Conservation (phyloP, 2,113 vertebrate species). For the Bos javanicus region DNA sequence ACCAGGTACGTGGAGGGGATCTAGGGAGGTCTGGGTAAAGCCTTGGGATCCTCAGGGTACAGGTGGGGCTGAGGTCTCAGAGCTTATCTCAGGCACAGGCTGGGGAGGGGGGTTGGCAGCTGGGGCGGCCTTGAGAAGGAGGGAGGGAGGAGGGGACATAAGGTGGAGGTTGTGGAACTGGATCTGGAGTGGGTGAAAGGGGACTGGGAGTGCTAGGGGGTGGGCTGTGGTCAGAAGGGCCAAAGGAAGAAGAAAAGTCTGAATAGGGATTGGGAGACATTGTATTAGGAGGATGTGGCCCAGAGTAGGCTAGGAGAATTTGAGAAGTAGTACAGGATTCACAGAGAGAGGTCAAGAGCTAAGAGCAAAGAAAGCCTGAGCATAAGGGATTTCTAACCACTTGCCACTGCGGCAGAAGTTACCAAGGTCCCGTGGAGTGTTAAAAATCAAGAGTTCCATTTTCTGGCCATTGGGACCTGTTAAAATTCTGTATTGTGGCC, state of each 20-base stretch:
- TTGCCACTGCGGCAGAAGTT: neutral
- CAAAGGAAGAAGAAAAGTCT: neutral
- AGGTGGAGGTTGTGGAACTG: neutral
- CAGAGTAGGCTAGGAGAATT: neutral
- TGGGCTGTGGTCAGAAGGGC: neutral
- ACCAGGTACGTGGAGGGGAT: neutral
- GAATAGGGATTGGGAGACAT: neutral
- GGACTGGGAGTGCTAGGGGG: neutral
- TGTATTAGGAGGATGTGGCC: neutral
- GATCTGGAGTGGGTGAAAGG: neutral
- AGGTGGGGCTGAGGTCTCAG: neutral
- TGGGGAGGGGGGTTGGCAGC: neutral
- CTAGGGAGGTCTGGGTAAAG: neutral
- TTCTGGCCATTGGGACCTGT: neutral
- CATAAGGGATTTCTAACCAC: neutral
- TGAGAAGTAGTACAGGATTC: neutral
- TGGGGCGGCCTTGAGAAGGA: neutral
- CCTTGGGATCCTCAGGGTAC: neutral
- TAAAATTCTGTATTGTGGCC: neutral
- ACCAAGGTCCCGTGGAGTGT: fast-evolving
- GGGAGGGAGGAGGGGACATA: neutral
- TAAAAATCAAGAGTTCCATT: neutral
- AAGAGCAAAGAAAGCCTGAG: neutral
- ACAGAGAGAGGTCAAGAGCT: neutral
- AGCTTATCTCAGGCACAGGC: neutral